Percentiles rank a stretch among this genome's conserved stretches.
phyloP scores from a whole-genome alignment of 2,888 invertebrate species.

The Chrysotoxum bicinctum region DNA sequence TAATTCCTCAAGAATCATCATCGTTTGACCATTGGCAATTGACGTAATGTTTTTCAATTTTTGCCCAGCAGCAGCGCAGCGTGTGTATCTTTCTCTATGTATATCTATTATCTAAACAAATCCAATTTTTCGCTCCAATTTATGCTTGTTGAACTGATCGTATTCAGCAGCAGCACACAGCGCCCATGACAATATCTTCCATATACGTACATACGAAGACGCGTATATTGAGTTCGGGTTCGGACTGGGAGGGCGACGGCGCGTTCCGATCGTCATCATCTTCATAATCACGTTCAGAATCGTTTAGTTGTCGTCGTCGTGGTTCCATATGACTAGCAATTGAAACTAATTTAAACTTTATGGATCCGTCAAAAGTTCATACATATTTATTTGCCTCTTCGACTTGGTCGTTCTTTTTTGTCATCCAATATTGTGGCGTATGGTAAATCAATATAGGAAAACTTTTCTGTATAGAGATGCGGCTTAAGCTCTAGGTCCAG shows the following conservation, averaged over 20 bases:
- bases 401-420: conserved; percentile 19
- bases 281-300: neutral
- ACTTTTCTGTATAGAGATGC: conserved; percentile 4
- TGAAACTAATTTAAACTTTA: conserved; percentile 73
- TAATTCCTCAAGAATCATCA: conserved; percentile 55
- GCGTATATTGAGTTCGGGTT: neutral
- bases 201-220: neutral
- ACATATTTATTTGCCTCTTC: conserved; percentile 45
- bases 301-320: conserved; percentile 31
- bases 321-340: conserved; percentile 55
- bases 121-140: conserved; percentile 71
- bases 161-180: neutral
- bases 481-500: neutral
- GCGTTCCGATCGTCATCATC: conserved; percentile 36
- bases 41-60: conserved; percentile 70
- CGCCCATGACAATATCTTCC: conserved; percentile 50
- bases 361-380: conserved; percentile 70
- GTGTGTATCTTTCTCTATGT: conserved; percentile 27
- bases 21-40: conserved; percentile 67
- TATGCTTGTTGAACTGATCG: conserved; percentile 57
- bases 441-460: conserved; percentile 55
- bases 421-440: conserved; percentile 19
- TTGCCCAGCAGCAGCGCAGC: conserved; percentile 50
- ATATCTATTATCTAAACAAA: conserved; percentile 68
- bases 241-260: neutral